phyloP scores from a whole-genome alignment of 2,113 vertebrate genomes.

The Anolis sagrei region DNA sequence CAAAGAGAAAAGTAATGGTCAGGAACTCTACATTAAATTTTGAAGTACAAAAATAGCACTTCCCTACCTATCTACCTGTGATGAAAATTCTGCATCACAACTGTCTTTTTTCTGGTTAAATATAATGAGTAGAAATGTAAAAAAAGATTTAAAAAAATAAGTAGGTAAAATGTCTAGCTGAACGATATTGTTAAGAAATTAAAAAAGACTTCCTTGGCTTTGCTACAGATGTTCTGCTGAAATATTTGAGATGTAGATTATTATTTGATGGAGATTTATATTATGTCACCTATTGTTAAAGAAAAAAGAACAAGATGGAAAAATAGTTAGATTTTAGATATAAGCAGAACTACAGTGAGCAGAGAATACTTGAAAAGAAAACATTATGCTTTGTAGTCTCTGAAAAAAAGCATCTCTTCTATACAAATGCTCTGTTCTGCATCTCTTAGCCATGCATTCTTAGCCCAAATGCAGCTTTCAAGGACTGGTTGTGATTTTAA shows the following conservation, averaged over 20 bases:
- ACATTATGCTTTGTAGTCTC: background rate
- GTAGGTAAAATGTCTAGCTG: background rate
- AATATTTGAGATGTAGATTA: background rate
- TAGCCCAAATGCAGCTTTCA: background rate
- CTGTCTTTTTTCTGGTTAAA: background rate
- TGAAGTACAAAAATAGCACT: constrained; percentile 9
- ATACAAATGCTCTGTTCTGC: background rate
- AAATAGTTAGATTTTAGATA: background rate
- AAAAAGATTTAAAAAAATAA: background rate
- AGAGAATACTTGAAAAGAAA: background rate
- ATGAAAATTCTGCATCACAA: background rate
- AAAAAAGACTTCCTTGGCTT: background rate
- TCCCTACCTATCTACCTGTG: background rate
- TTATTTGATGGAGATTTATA: background rate
- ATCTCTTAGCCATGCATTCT: background rate
- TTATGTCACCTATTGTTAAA: background rate
- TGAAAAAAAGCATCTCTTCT: background rate
- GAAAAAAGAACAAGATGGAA: background rate
- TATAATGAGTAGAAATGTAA: background rate
- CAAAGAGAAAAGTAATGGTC: background rate
- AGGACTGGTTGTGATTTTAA: background rate
- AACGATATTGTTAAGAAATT: background rate
- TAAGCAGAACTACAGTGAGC: background rate
- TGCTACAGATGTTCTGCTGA: background rate
- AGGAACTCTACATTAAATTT: background rate